Evolutionary conservation across 1,140 invertebrate genomes (phyloP), one percentile per base, ranked within the genome.

Genomic region (Ladona fulva): DNA sequence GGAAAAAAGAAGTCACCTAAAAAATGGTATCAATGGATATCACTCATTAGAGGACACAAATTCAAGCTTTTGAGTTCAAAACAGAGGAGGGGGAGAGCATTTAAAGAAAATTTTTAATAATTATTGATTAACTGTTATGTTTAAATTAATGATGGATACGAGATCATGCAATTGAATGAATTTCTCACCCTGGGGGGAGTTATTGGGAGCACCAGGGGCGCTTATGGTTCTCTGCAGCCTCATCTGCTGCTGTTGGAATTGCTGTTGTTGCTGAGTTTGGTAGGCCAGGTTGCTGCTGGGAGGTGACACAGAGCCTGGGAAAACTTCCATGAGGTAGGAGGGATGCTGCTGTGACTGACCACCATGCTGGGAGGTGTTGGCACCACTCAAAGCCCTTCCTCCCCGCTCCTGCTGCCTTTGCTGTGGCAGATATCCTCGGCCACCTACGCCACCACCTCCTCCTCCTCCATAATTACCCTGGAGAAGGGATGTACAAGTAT

Each of bases 151-250:
- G n/a, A n/a, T n/a, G n/a, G n/a, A n/a, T n/a, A n/a, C n/a, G n/a
- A 8, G 8, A 37, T 8, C 29, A 37, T 76, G 59, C 16, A 74
- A 29, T 42, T 78, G 37, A 25, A 24, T 29, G 24, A 52, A 42
- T 8, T n/a, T 77, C 84, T 84, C 87, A 91, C 90, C 90, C 88
- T 90, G 89, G 84, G 91, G 85, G 83, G 91, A 90, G 80, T 89
- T 90, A 59, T 89, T 91, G 74, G 90, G 87, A 78, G 89, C 88
- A 19, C 90, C 90, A 73, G 89, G 77, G 42, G 81, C 88, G 81
- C 89, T 91, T 66, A 88, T 88, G 78, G 90, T 87, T 75, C 90
- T 88, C 82, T 91, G 90, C 79, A 91, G 83, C 79, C 90, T 86
- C 83, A 89, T 86, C 81, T 88, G 89, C 83, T 81, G 88, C 84